These are phyloP conservation scores for Asbolus verrucosus DNA, from an alignment of 1,140 invertebrate genomes.

Conservation along the genomic window DNA sequence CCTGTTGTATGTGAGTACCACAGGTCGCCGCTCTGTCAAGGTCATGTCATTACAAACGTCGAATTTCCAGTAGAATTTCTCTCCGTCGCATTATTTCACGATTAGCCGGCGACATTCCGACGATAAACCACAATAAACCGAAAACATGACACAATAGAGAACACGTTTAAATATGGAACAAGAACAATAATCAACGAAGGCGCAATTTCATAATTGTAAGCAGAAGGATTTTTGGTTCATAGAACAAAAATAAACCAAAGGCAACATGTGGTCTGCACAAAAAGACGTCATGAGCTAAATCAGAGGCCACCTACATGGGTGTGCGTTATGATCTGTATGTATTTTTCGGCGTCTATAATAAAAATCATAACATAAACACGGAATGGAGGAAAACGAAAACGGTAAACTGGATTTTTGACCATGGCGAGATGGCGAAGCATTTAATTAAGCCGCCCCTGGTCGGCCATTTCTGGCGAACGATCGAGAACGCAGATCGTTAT, in stretches of 20 bases:
- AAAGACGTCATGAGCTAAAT: conserved; percentile 21
- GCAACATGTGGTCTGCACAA: conserved; percentile 17
- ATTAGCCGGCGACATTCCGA: too few species aligned
- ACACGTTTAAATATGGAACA: too few species aligned
- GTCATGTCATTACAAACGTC: conserved; percentile 7
- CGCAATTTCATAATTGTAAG: too few species aligned
- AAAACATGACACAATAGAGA: too few species aligned
- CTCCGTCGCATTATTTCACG: too few species aligned
- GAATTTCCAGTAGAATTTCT: conserved; percentile 4
- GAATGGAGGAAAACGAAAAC: not conserved
- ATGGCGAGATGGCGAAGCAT: not conserved
- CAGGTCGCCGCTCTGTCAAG: conserved; percentile 29
- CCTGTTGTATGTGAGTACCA: conserved; percentile 10
- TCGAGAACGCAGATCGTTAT: too few species aligned
- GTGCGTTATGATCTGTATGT: not conserved
- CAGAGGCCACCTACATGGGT: not conserved
- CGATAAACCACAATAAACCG: too few species aligned
- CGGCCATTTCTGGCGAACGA: too few species aligned
- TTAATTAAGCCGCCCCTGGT: not conserved
- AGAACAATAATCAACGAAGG: too few species aligned
- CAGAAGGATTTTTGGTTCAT: too few species aligned
- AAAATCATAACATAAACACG: not conserved
- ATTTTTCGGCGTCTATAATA: not conserved
- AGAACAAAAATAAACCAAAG: conserved; percentile 1
- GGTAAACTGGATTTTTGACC: conserved; percentile 2